These are phyloP conservation scores for Vidua macroura DNA, from an alignment of 2,113 vertebrate species.

Conservation along the genomic window DNA sequence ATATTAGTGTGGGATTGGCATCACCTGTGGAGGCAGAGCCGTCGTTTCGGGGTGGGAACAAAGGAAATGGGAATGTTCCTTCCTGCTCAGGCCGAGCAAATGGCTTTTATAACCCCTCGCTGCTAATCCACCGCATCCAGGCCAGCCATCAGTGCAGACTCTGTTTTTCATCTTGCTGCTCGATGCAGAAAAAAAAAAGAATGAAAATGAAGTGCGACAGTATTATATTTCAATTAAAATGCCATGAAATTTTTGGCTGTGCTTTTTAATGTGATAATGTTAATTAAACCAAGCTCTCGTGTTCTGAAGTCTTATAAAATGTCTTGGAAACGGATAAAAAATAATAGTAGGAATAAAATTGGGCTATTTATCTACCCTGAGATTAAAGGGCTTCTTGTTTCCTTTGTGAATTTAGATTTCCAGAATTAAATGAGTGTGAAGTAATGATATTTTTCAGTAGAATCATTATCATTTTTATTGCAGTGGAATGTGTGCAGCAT, in stretches of 20 bases:
- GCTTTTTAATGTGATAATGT: conserved; percentile 62
- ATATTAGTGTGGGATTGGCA: background rate
- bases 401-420: conserved; percentile 70
- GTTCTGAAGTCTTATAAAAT: conserved; percentile 50
- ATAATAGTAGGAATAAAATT: conserved; percentile 63
- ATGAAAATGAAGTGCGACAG: background rate
- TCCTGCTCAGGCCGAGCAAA: background rate
- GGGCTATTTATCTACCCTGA: conserved; percentile 54
- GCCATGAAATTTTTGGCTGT: conserved; percentile 52
- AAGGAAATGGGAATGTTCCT: background rate
- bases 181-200: background rate
- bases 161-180: background rate
- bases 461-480: conserved; percentile 65
- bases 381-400: conserved; percentile 65
- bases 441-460: conserved; percentile 59
- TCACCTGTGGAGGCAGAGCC: background rate
- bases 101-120: background rate
- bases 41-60: background rate
- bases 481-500: background rate
- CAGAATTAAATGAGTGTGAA: conserved; percentile 71
- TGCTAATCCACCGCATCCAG: background rate
- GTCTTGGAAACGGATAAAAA: conserved; percentile 59
- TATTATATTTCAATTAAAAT: conserved; percentile 69
- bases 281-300: conserved; percentile 62
- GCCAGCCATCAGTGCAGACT: background rate